Evolutionary conservation across 2,888 invertebrate genomes (phyloP).

Genomic region (Embidobia sp.): DNA sequence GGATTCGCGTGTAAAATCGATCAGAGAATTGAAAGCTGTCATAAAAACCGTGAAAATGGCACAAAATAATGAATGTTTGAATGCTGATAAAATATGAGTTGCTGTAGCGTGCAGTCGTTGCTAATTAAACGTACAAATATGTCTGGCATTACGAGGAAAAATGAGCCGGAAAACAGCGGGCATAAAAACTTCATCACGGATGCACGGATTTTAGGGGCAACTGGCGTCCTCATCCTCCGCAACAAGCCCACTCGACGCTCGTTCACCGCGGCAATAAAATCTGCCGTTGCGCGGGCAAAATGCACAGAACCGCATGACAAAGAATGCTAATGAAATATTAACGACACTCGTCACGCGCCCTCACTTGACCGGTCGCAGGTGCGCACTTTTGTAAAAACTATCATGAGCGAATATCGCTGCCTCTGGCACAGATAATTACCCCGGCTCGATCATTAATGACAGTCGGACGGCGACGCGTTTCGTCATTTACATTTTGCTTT

Average conservation of each 20-base stretch:
- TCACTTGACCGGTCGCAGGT: conserved; percentile 61
- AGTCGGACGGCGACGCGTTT: not conserved
- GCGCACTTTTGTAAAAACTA: conserved; percentile 58
- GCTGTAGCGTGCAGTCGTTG: conserved; percentile 11
- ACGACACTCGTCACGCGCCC: conserved; percentile 74
- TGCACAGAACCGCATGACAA: conserved; percentile 69
- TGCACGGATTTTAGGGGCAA: conserved; percentile 66
- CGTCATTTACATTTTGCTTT: not conserved
- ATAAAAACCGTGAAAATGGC: too few species aligned
- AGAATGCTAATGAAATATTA: conserved; percentile 78
- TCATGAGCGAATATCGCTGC: conserved; percentile 44
- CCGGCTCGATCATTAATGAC: conserved; percentile 32
- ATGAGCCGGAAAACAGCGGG: conserved; percentile 57
- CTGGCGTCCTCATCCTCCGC: conserved; percentile 59
- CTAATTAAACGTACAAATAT: conserved; percentile 60
- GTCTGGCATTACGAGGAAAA: conserved; percentile 45
- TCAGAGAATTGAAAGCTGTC: too few species aligned
- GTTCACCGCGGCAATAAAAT: conserved; percentile 69
- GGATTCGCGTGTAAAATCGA: too few species aligned
- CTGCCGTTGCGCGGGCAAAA: conserved; percentile 66
- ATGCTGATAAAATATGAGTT: conserved; percentile 14
- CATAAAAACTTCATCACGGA: conserved; percentile 62
- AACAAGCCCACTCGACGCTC: conserved; percentile 59
- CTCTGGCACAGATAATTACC: conserved; percentile 34
- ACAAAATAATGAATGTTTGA: conserved; percentile 24